Conservation (phyloP, 2,113 vertebrate genomes). For the Chaetodon auriga region DNA sequence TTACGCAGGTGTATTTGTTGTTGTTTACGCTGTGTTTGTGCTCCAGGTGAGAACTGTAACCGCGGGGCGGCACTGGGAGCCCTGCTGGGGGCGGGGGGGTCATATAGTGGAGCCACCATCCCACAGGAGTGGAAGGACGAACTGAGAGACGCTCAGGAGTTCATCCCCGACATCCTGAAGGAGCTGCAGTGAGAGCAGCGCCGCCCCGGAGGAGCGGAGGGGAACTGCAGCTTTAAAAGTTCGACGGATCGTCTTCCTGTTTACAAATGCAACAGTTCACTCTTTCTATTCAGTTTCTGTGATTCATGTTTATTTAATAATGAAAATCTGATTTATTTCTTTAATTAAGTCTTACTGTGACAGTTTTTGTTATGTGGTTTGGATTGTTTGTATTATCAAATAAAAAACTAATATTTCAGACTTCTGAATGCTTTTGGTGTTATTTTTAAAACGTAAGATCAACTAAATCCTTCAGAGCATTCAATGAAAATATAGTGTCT, state of each 20-base stretch:
- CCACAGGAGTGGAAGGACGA: conserved; percentile 72
- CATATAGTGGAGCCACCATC: conserved; percentile 35
- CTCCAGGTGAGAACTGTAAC: conserved; percentile 83
- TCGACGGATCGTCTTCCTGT: conserved; percentile 6
- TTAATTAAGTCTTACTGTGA: neutral
- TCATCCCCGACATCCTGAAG: conserved; percentile 59
- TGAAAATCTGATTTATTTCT: neutral
- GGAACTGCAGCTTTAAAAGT: neutral
- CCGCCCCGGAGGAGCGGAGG: conserved; percentile 3
- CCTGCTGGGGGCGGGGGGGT: conserved; percentile 69
- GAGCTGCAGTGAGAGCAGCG: conserved; percentile 14
- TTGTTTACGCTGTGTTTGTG: neutral
- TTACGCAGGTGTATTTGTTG: no score
- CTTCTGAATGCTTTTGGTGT: no score
- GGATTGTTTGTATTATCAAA: no score
- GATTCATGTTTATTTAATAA: neutral
- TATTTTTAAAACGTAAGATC: no score
- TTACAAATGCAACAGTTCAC: neutral
- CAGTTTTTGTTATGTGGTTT: neutral
- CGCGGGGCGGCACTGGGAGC: conserved; percentile 78
- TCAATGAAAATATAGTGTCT: no score
- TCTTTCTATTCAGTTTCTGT: neutral
- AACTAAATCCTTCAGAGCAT: no score
- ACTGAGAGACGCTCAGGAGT: conserved; percentile 56
- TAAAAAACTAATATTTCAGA: no score